These are phyloP conservation scores for Oxyura jamaicensis DNA, from an alignment of 2,113 vertebrate genomes.

Conservation along the genomic window DNA sequence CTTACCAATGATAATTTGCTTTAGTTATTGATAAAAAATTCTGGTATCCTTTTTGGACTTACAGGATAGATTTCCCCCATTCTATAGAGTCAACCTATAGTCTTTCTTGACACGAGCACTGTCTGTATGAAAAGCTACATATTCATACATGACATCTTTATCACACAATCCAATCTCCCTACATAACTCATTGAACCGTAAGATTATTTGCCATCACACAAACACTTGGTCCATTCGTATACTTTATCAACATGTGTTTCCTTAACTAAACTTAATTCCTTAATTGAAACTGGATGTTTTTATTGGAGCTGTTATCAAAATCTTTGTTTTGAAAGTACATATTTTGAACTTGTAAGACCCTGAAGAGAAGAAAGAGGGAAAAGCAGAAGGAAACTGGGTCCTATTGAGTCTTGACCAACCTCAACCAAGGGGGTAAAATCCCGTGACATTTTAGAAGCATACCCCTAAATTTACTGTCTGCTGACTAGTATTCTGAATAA, in stretches of 20 bases:
- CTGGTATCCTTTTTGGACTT: not conserved
- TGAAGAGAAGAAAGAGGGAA: not conserved
- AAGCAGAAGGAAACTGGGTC: not conserved
- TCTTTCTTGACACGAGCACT: not conserved
- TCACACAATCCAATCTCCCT: not conserved
- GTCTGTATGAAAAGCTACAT: not conserved
- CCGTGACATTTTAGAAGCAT: not conserved
- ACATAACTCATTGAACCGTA: not conserved
- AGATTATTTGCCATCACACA: not conserved
- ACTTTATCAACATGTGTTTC: not conserved
- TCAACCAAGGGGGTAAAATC: not conserved
- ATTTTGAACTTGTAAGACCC: not conserved
- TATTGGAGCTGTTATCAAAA: not conserved
- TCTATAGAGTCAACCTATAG: not conserved
- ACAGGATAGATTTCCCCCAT: not conserved
- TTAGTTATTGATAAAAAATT: not conserved
- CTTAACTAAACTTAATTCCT: not conserved
- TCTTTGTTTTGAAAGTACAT: not conserved
- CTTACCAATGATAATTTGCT: not conserved
- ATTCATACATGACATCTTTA: not conserved
- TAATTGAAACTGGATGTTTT: not conserved
- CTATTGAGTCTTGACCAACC: not conserved
- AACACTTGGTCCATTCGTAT: accelerated
- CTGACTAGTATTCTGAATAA: not conserved
- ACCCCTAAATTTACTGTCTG: not conserved